Percentiles rank a stretch among this genome's conserved stretches.
phyloP scores from a whole-genome alignment of 2,797 vertebrate genomes.

The Gastrophryne carolinensis region DNA sequence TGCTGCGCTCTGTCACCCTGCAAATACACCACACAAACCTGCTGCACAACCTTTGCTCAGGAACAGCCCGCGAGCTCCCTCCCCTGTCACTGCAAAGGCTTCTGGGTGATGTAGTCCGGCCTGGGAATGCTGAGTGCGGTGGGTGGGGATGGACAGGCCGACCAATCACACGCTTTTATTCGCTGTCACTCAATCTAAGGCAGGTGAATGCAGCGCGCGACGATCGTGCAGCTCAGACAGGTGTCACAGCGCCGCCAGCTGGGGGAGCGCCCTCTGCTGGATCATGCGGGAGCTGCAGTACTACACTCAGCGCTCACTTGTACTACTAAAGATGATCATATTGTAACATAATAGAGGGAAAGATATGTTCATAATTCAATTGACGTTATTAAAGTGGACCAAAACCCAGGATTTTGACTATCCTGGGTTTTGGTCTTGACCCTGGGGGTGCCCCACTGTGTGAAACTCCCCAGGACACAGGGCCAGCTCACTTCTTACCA shows the following conservation, averaged over 20 bases:
- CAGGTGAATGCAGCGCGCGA: constrained; percentile 42
- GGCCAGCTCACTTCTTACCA: too few relatives aligned
- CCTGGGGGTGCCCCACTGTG: too few relatives aligned
- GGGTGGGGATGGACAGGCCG: constrained; percentile 21
- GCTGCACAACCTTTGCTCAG: constrained; percentile 39
- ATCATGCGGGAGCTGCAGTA: not conserved
- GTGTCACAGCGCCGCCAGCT: not conserved
- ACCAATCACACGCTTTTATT: not conserved
- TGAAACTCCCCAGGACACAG: too few relatives aligned
- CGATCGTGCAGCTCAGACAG: constrained; percentile 11
- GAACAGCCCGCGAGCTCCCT: not conserved
- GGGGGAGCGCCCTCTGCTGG: constrained; percentile 7
- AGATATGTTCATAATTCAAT: too few relatives aligned
- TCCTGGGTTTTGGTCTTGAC: too few relatives aligned
- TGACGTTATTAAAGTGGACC: too few relatives aligned
- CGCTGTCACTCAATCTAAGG: not conserved
- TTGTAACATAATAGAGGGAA: too few relatives aligned
- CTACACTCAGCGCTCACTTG: too few relatives aligned
- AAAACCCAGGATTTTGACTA: too few relatives aligned
- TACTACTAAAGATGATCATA: too few relatives aligned
- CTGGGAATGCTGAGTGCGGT: constrained; percentile 14
- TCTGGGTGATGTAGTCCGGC: constrained; percentile 70
- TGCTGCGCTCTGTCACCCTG: constrained; percentile 18
- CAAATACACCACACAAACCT: constrained; percentile 1
- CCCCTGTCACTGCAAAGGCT: constrained; percentile 50